Conservation (phyloP, 2,113 vertebrate genomes). For the Ceratotherium simum region DNA sequence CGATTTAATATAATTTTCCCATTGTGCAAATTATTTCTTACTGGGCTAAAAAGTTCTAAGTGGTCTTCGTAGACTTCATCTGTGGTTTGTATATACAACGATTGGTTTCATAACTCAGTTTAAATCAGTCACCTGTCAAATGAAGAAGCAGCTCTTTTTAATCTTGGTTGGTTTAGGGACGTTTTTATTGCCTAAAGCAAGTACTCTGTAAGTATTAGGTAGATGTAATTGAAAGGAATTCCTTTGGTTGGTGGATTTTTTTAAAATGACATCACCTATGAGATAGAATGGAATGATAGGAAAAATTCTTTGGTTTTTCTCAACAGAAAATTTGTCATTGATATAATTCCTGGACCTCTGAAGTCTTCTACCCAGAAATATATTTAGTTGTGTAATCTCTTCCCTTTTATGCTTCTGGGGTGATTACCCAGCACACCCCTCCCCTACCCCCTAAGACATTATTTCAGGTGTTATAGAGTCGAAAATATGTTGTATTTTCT, state of each 20-base stretch:
- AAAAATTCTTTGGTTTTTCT: not conserved
- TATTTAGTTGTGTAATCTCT: constrained; percentile 44
- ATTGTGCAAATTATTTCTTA: constrained; percentile 57
- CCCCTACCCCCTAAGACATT: not conserved
- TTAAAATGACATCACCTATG: not conserved
- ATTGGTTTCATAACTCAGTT: not conserved
- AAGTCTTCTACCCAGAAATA: not conserved
- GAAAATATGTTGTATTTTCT: constrained; percentile 5
- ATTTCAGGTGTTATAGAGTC: constrained; percentile 8
- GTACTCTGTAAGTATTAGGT: not conserved
- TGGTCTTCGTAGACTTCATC: constrained; percentile 46
- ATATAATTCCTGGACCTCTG: not conserved
- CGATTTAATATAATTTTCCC: constrained; percentile 36
- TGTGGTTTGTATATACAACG: not conserved
- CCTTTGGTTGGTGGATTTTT: constrained; percentile 59
- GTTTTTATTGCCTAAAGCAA: constrained; percentile 28
- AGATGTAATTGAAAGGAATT: constrained; percentile 44
- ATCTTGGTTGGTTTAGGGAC: constrained; percentile 17
- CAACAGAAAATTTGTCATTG: not conserved
- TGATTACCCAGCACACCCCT: not conserved
- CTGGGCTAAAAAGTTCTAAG: constrained; percentile 29
- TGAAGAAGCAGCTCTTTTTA: constrained; percentile 41
- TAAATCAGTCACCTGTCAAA: constrained; percentile 50
- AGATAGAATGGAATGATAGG: not conserved
- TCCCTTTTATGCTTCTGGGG: constrained; percentile 16